Evolutionary conservation across 2,888 invertebrate species (phyloP), one percentile per base, ranked within the genome.

Genomic region (Phortica okadai): DNA sequence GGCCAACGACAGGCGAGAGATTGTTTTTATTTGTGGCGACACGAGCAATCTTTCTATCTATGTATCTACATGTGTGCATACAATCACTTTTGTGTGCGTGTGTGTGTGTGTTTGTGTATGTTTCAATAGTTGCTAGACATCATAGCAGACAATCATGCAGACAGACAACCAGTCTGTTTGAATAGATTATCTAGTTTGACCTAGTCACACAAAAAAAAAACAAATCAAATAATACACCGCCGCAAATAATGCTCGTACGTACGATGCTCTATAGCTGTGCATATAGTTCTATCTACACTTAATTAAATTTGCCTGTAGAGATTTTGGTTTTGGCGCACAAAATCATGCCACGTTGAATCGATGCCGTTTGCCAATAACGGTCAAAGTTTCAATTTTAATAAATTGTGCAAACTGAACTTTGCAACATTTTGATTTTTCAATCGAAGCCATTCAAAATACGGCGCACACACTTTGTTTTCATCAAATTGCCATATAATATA

Each of bases 311-410:
- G 33, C 33, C 33, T 33, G 4, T 5, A 33, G 3, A 33, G 33
- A 33, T 33, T 33, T 33, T 33, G 33, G 33, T 33, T 33, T 33
- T 33, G 4, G 33, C 33, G 33, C 33, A 33, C 33, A 33, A 33
- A 33, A 33, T 33, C 33, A 33, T 33, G 33, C 33, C 2, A 33
- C 2, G 33, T 33, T 33, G 3, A 33, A 33, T 33, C 50, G 33
- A 33, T 33, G 33, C 33, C n/a, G 54, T 14, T n/a, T 54, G 10
- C n/a, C 11, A 54, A 54, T 6, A 41, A 8, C 41, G 64, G 64
- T 7, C 67, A 67, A 44, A 67, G 67, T 67, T 67, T 67, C 67
- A 41, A 67, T 67, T 67, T 44, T 44, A 67, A 44, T n/a, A 67
- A 67, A 67, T 67, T 67, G 67, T 42, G 2, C 67, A 42, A 44